Conservation (phyloP, 2,113 vertebrate genomes). For the Thermophis baileyi region DNA sequence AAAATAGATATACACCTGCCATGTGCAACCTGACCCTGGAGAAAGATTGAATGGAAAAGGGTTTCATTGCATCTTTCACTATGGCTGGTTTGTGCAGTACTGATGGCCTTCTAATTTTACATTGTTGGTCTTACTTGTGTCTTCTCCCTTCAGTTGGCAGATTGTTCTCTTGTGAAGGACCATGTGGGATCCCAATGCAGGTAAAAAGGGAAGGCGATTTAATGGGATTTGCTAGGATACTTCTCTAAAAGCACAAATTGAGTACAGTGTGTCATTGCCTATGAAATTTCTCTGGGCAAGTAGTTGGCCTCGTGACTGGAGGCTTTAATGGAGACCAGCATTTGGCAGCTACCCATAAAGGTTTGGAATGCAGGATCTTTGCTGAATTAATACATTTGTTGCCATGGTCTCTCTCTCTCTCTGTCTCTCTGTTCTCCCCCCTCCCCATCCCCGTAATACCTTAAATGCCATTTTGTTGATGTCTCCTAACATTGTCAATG, state of each 20-base stretch:
- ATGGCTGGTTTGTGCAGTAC: background rate
- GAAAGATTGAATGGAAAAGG: background rate
- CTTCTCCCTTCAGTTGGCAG: background rate
- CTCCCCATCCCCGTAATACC: rapidly evolving
- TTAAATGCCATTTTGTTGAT: background rate
- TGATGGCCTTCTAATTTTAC: background rate
- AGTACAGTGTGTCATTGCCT: background rate
- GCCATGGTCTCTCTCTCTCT: background rate
- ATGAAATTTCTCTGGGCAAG: background rate
- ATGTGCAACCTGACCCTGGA: background rate
- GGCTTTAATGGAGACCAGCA: background rate
- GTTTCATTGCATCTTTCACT: background rate
- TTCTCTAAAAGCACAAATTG: background rate
- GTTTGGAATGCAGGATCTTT: background rate
- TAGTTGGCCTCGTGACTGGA: background rate
- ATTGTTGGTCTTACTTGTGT: background rate
- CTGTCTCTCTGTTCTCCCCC: background rate
- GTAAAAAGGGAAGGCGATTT: slow-evolving; percentile 37
- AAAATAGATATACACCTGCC: background rate
- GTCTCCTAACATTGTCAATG: background rate
- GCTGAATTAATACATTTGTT: background rate
- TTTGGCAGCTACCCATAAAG: background rate
- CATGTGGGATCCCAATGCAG: slow-evolving; percentile 73
- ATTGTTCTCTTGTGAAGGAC: background rate
- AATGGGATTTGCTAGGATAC: background rate